Evolutionary conservation across 2,113 vertebrate species (phyloP), one percentile per base, ranked within the genome.

Genomic region (Nasalis larvatus): DNA sequence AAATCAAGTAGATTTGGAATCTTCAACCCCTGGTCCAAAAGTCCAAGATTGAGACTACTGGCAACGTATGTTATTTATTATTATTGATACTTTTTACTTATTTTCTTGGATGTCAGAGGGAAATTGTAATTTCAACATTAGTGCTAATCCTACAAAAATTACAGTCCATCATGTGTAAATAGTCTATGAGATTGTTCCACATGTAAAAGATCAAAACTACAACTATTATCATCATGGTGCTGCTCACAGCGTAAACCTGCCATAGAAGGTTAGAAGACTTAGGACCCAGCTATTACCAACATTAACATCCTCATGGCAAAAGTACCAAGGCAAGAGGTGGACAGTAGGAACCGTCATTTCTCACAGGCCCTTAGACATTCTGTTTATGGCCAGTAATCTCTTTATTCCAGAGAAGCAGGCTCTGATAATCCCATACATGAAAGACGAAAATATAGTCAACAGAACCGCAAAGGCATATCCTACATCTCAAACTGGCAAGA

Each of bases 181-280:
- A 68, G 30, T 47, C 21, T 49, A 40, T 27, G 32, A 42, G 8
- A 74, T 0, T 23, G 10, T 35, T 42, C 52, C 10, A 4, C 0
- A 16, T 9, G 6, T 40, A 45, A 80, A 69, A 47, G 32, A 56
- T 66, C n/a, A 42, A 25, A 84, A 86, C n/a, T 76, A 27, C 49
- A 52, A 74, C 60, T 56, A 40, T 9, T 3, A 23, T 25, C 4
- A 86, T 37, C 47, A n/a, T 2, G 2, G 4, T 0, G n/a, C 45
- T 30, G 54, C 27, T 74, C 0, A 35, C 8, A 63, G 63, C 45
- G n/a, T 0, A 45, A 88, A 35, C 47, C 84, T 76, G 25, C 49
- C 0, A 45, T 6, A 83, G 47, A 71, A 0, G 30, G 20, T 49
- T 0, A 32, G 2, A 35, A 49, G 74, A n/a, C 37, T 40, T 5